Evolutionary conservation across 2,113 vertebrate genomes (phyloP).

Genomic region (Pyxicephalus adspersus): DNA sequence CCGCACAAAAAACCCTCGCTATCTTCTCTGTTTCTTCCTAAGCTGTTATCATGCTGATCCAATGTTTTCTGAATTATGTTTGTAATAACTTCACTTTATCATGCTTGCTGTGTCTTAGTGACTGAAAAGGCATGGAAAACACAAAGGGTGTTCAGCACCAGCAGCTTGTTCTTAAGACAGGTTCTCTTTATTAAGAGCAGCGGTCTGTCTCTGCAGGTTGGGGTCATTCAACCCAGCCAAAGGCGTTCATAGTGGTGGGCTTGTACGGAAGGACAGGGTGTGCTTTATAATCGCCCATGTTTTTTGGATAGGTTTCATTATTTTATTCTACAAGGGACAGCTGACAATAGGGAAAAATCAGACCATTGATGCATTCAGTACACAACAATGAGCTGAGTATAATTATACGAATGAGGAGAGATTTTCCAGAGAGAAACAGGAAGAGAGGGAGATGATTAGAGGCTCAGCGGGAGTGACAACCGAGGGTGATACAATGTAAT

Average conservation of each 20-base stretch:
- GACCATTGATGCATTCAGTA: conserved; percentile 5
- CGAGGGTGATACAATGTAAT: neutral
- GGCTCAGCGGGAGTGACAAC: neutral
- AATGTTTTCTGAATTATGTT: too few relatives aligned
- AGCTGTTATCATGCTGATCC: too few relatives aligned
- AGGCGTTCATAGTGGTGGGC: neutral
- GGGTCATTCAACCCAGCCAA: neutral
- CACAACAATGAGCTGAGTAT: conserved; percentile 29
- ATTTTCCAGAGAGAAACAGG: conserved; percentile 43
- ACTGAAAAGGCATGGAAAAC: too few relatives aligned
- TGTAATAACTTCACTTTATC: too few relatives aligned
- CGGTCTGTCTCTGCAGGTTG: neutral
- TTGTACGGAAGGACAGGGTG: conserved; percentile 32
- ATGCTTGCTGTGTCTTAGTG: too few relatives aligned
- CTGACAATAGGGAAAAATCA: conserved; percentile 21
- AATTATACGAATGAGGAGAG: neutral
- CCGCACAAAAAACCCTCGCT: too few relatives aligned
- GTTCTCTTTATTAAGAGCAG: neutral
- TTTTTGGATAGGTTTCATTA: neutral
- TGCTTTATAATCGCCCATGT: conserved; percentile 4
- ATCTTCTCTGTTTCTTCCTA: too few relatives aligned
- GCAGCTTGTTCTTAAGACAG: too few relatives aligned
- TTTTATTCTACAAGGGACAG: neutral
- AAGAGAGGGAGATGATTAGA: neutral
- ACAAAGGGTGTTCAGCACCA: too few relatives aligned